Conservation (phyloP, 2,888 invertebrate species). For the Isoperla grammatica region DNA sequence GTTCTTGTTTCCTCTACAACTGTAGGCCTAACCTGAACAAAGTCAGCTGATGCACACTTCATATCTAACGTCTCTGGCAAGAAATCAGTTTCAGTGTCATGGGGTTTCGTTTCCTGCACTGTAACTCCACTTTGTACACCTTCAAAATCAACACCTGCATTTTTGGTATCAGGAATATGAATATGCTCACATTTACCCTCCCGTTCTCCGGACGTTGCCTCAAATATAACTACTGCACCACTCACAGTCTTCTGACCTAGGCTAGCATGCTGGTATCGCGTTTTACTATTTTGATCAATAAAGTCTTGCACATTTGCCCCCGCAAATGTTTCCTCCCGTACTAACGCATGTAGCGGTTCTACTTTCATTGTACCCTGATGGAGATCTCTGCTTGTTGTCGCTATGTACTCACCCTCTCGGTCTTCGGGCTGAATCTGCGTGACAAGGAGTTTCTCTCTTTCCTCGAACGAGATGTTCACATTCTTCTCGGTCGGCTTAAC, state of each 20-base stretch:
- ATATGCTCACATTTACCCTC: constrained; percentile 28
- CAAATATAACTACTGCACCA: constrained; percentile 23
- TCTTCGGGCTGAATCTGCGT: constrained; percentile 47
- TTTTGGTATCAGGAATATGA: constrained; percentile 23
- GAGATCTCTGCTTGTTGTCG: constrained; percentile 19
- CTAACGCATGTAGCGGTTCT: constrained; percentile 27
- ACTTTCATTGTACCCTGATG: constrained; percentile 28
- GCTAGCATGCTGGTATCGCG: constrained; percentile 24
- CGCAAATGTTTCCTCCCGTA: constrained; percentile 27
- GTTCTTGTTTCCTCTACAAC: constrained; percentile 37
- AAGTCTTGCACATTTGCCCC: constrained; percentile 23
- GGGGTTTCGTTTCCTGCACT: constrained; percentile 24
- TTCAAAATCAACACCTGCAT: constrained; percentile 26
- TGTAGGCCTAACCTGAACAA: constrained; percentile 23
- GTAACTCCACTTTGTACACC: constrained; percentile 30
- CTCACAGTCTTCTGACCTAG: constrained; percentile 15
- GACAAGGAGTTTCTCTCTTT: constrained; percentile 43
- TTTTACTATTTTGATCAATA: constrained; percentile 9
- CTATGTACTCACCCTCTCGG: constrained; percentile 46
- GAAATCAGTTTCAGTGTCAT: constrained; percentile 26
- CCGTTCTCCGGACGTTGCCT: constrained; percentile 25
- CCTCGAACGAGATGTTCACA: constrained; percentile 40
- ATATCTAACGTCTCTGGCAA: constrained; percentile 2
- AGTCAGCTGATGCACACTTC: constrained; percentile 19
- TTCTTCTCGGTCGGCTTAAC: constrained; percentile 45